These are phyloP conservation scores for Crocodylus rhombifer DNA, from an alignment of 2,797 vertebrate genomes.

Conservation along the genomic window DNA sequence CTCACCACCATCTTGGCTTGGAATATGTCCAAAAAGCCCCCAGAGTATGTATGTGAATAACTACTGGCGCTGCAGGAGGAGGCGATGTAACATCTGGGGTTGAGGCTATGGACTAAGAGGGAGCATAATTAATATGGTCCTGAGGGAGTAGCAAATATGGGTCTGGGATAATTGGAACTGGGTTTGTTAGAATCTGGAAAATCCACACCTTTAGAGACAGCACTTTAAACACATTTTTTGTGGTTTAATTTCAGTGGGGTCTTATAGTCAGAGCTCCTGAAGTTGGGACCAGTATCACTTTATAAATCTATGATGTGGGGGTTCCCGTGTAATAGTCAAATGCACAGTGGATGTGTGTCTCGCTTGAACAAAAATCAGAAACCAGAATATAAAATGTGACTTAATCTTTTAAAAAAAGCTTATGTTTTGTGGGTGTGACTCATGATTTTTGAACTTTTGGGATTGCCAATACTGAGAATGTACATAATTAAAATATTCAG, in stretches of 20 bases:
- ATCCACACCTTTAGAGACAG: not conserved
- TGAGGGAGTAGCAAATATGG: not conserved
- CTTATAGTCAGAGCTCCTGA: not conserved
- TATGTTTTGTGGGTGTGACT: not conserved
- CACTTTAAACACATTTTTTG: not conserved
- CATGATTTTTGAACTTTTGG: not conserved
- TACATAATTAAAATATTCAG: not conserved
- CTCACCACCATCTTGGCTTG: slow-evolving; percentile 17
- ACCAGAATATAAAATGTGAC: not conserved
- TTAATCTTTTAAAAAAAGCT: not conserved
- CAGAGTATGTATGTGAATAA: not conserved
- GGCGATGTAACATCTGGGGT: not conserved
- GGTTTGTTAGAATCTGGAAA: not conserved
- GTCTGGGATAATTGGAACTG: not conserved
- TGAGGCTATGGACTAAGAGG: slow-evolving; percentile 1
- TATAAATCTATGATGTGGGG: not conserved
- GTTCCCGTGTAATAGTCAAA: not conserved
- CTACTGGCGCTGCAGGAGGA: slow-evolving; percentile 22
- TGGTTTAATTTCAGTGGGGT: not conserved
- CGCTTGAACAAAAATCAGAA: not conserved
- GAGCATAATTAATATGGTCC: not conserved
- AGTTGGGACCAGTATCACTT: not conserved
- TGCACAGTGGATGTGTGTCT: not conserved
- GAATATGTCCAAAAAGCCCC: not conserved
- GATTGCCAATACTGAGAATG: not conserved